phyloP scores from a whole-genome alignment of 2,888 invertebrate species.

The Drosophila kanekoi region DNA sequence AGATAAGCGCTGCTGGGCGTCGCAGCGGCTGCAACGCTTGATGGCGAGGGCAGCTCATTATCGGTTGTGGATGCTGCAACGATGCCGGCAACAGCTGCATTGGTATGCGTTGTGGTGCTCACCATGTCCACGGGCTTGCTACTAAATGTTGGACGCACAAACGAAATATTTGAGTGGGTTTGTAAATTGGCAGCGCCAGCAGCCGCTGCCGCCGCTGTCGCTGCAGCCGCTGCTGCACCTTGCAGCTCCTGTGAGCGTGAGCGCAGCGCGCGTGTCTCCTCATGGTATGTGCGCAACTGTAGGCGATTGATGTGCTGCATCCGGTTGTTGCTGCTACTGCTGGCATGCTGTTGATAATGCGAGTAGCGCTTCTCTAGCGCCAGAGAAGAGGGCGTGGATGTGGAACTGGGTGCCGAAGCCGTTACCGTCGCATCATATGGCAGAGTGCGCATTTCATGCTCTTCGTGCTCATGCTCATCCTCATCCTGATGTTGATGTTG shows the following conservation, averaged over 20 bases:
- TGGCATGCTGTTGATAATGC: conserved; percentile 62
- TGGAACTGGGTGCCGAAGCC: conserved; percentile 59
- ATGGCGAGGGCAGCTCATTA: conserved; percentile 37
- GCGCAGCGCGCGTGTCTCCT: conserved; percentile 69
- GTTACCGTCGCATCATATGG: conserved; percentile 34
- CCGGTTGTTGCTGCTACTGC: conserved; percentile 42
- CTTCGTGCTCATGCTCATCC: conserved; percentile 74
- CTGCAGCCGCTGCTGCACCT: conserved; percentile 20
- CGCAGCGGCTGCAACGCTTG: conserved; percentile 29
- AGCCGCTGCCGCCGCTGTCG: conserved; percentile 14
- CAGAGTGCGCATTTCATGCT: conserved; percentile 67
- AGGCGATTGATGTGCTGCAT: conserved; percentile 69
- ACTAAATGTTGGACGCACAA: conserved; percentile 81
- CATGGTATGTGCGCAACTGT: conserved; percentile 73
- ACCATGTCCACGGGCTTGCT: conserved; percentile 78
- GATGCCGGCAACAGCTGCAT: conserved; percentile 15
- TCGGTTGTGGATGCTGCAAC: conserved; percentile 35
- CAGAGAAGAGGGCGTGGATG: conserved; percentile 28
- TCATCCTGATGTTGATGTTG: conserved; percentile 52
- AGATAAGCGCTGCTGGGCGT: conserved; percentile 39
- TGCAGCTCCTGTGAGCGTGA: conserved; percentile 77
- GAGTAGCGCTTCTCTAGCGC: conserved; percentile 61
- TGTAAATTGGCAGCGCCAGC: conserved; percentile 42
- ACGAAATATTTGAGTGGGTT: conserved; percentile 76
- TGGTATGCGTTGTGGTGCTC: conserved; percentile 76